A percentile compares a stretch with the other conserved stretches of the same genome.
Conservation (phyloP, 1,140 invertebrate genomes). For the Drosophila lacertosa region DNA sequence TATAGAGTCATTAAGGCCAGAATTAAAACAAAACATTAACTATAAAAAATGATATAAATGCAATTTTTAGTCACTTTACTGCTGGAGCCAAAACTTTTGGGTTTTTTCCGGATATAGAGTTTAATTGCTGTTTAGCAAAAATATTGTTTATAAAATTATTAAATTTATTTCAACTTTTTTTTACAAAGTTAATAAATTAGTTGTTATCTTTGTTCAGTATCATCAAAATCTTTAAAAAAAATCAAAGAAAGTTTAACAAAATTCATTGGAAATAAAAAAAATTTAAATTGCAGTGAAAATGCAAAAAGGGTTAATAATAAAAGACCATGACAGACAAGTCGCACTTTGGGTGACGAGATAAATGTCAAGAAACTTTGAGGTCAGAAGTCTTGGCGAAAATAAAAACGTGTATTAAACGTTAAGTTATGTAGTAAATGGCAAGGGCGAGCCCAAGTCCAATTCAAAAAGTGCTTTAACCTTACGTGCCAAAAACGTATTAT, state of each 20-base stretch:
- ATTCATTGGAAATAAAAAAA: slow-evolving; percentile 3
- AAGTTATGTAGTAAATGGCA: slow-evolving; percentile 34
- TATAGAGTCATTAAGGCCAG: no score
- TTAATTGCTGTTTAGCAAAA: no score
- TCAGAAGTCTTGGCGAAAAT: slow-evolving; percentile 33
- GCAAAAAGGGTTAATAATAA: neutral
- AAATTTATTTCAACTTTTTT: no score
- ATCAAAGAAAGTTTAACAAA: neutral
- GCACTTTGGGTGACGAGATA: slow-evolving; percentile 11
- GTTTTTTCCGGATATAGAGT: no score
- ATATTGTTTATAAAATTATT: no score
- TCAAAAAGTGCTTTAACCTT: slow-evolving; percentile 73
- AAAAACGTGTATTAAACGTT: slow-evolving; percentile 9
- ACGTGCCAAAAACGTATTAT: slow-evolving; percentile 45
- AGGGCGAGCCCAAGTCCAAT: slow-evolving; percentile 55
- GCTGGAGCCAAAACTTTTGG: no score
- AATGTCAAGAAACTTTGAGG: slow-evolving; percentile 20
- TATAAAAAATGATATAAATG: no score
- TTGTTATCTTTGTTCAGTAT: no score
- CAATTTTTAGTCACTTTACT: no score
- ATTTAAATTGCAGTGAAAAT: neutral
- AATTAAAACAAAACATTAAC: no score
- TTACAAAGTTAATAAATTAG: no score
- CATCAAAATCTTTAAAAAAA: no score
- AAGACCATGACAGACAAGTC: slow-evolving; percentile 7